Base-by-base conservation (phyloP, 2,113 vertebrate genomes). In the Pomatorhinus ruficollis region DNA sequence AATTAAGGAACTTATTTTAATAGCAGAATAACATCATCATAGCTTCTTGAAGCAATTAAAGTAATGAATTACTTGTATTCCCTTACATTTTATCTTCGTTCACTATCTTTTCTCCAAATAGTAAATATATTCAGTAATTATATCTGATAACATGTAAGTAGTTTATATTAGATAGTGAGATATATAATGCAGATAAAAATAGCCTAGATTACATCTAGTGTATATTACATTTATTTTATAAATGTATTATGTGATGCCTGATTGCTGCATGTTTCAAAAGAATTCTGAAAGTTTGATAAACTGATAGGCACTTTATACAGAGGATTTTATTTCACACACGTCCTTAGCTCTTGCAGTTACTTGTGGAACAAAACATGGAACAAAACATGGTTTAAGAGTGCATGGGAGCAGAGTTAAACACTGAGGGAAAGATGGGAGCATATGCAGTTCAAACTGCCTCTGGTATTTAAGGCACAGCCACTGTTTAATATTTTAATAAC, bases 141-240 rank as follows among this genome's bases (percentile, higher is more conserved):
- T 95, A 97, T 96, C 94, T 95, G 96, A 95, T 96, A 97, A 96
- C 60, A n/a, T 92, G 83, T 93, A 95, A 95, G 89, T 95, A 93
- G 72, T 93, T 97, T 87, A 90, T 93, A 95, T 86, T 90, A 90
- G 91, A 87, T 81, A 89, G 68, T 0, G 7, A 94, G 87, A 93
- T 65, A 79, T 84, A 89, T 71, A 75, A 68, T 60, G 44, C 56
- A 71, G 89, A 87, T 90, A 83, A 95, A 93, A 89, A 53, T 45
- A 61, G 66, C 49, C 56, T 57, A 60, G 85, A 92, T 95, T 80
- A 25, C 66, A 92, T 93, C 75, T 80, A 69, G 75, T 77, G 54
- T 83, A 42, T 65, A 63, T 94, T 88, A 77, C 57, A 92, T 85
- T 90, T 88, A 49, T 83, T 72, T 92, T 83, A 86, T 95, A 90